These are phyloP conservation scores for Anastrepha ludens DNA, from an alignment of 1,140 invertebrate species.

Conservation along the genomic window DNA sequence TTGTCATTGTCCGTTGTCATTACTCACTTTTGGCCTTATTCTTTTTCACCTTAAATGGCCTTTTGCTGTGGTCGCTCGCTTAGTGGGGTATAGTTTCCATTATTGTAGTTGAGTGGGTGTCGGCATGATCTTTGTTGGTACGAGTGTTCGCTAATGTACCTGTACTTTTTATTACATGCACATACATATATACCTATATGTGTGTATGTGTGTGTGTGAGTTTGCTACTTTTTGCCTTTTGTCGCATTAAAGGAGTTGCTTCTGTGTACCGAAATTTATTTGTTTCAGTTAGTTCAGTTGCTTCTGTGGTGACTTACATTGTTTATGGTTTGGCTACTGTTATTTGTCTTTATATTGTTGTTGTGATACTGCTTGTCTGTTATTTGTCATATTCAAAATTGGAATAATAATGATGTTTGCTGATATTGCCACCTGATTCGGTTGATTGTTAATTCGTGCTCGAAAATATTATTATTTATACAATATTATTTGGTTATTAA, in stretches of 20 bases:
- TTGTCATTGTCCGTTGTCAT: constrained; percentile 17
- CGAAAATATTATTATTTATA: background rate
- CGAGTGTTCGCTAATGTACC: background rate
- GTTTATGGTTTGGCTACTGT: background rate
- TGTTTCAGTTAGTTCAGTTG: background rate
- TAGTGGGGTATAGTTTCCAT: background rate
- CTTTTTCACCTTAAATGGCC: constrained; percentile 21
- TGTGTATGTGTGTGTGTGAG: background rate
- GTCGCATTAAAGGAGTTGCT: constrained; percentile 27
- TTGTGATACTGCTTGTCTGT: background rate
- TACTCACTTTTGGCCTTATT: constrained; percentile 40
- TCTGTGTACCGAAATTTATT: background rate
- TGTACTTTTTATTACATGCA: background rate
- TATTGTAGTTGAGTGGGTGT: background rate
- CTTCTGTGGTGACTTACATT: background rate
- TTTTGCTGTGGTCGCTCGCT: constrained; percentile 36
- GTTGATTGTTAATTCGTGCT: no score
- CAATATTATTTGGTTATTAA: background rate
- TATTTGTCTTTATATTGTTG: background rate
- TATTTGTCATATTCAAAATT: background rate
- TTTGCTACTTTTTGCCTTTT: background rate
- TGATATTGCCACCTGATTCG: no score
- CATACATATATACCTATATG: background rate
- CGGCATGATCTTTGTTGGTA: background rate
- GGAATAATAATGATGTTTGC: background rate